phyloP scores from a whole-genome alignment of 2,888 invertebrate species.

The Lamproptera curius region DNA sequence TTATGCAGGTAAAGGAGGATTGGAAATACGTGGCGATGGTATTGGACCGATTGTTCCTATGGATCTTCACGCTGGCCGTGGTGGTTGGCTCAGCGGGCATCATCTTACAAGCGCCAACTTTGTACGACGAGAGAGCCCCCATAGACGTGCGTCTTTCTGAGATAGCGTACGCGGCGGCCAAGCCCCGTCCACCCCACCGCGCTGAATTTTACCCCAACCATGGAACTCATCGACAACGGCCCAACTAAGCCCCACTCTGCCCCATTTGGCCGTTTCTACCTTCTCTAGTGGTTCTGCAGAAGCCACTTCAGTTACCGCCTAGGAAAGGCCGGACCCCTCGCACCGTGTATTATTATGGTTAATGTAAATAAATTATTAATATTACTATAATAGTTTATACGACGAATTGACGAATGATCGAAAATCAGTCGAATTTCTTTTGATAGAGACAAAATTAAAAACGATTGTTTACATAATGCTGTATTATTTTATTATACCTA shows the following conservation, averaged over 20 bases:
- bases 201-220: no score
- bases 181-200: slow-evolving; percentile 80
- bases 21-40: slow-evolving; percentile 99
- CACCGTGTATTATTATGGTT: slow-evolving; percentile 42
- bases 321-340: slow-evolving; percentile 25
- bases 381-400: slow-evolving; percentile 66
- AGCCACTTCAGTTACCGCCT: no score
- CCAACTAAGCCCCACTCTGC: no score
- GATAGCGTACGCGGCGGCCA: slow-evolving; percentile 92
- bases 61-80: slow-evolving; percentile 98
- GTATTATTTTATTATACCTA: no score
- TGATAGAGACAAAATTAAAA: slow-evolving; percentile 72
- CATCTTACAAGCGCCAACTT: slow-evolving; percentile 95
- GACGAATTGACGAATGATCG: slow-evolving; percentile 58
- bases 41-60: slow-evolving; percentile 95
- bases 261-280: slow-evolving; percentile 8
- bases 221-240: no score
- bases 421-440: slow-evolving; percentile 72
- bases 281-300: not conserved
- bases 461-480: slow-evolving; percentile 54
- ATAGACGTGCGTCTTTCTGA: slow-evolving; percentile 93
- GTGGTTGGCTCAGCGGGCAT: slow-evolving; percentile 96
- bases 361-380: slow-evolving; percentile 43
- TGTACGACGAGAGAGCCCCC: slow-evolving; percentile 94
- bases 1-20: slow-evolving; percentile 92